A percentile compares a stretch with the other conserved stretches of the same genome.
Conservation (phyloP, 2,888 invertebrate genomes). For the Torymus tubicola region DNA sequence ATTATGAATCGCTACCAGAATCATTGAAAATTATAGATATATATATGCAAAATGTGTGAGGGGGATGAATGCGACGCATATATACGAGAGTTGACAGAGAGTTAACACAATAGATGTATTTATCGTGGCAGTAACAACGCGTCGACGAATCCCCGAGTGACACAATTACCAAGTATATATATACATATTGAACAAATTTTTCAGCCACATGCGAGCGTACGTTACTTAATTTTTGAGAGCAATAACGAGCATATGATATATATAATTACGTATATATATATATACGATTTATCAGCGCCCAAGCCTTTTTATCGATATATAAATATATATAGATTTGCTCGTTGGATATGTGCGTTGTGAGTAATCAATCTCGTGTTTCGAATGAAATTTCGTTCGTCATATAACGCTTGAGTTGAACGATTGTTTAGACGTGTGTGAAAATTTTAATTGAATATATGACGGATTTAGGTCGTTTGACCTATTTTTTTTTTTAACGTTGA, state of each 20-base stretch:
- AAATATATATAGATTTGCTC: neutral
- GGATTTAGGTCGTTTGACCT: too few relatives aligned
- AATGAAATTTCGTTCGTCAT: too few relatives aligned
- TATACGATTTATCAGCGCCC: conserved; percentile 15
- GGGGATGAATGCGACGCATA: neutral
- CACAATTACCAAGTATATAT: conserved; percentile 30
- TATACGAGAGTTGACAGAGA: neutral
- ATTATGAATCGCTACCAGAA: too few relatives aligned
- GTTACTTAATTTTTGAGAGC: conserved; percentile 41
- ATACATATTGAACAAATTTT: conserved; percentile 19
- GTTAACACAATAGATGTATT: neutral
- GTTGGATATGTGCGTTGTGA: too few relatives aligned
- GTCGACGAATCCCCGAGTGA: neutral
- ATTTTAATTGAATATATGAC: too few relatives aligned
- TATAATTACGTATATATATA: too few relatives aligned
- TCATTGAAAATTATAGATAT: too few relatives aligned
- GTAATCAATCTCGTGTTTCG: too few relatives aligned
- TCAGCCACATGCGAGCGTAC: neutral
- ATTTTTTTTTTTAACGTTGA: too few relatives aligned
- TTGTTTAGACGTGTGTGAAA: too few relatives aligned
- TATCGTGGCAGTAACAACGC: neutral
- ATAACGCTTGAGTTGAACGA: too few relatives aligned
- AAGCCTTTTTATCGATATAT: conserved; percentile 19
- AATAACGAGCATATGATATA: conserved; percentile 38
- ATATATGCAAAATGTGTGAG: too few relatives aligned